Base-by-base conservation (phyloP, 2,797 vertebrate species). In the Syndactyla subalaris region DNA sequence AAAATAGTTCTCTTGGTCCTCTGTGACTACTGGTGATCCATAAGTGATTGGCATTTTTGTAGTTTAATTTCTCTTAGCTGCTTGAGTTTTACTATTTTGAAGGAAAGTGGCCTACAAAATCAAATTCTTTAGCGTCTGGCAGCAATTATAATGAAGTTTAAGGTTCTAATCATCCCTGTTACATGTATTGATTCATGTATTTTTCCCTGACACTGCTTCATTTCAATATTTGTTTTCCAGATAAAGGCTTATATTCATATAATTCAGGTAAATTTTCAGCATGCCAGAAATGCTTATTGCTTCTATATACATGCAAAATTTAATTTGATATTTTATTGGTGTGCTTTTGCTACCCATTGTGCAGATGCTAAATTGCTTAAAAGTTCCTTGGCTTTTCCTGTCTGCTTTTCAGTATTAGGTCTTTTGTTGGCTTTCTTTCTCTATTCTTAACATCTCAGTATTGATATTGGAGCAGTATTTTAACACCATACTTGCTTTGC, bases 251-350 rank as follows among this genome's bases (percentile, higher is more conserved):
- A 92, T 98, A 98, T 98, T 98, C 98, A 95, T 98, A 98, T 98
- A 98, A 98, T 98, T 99, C 99, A 99, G 99, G 99, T 99, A 99
- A 99, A 97, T 95, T 96, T 94, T 89, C 93, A 97, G 98, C 97
- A 98, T 98, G 98, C 80, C 67, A 92, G 92, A 75, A 92, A 77
- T 94, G 88, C 97, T 96, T 96, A 89, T 67, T 95, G 98, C 97
- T 97, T 98, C 92, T 72, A 87, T 93, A 66, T 86, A 94, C 48
- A 74, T 93, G 95, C 85, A 92, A 51, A 92, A 62, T 92, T 94
- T 93, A 89, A 86, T 94, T 88, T 83, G 36, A 19, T 92, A 91
- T 93, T 96, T 92, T 95, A 30, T 95, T 83, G 41, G 54, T 97
- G 92, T 97, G 91, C 85, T 97, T 97, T 94, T 94, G 96, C 94